Percentiles rank a stretch among this genome's conserved stretches.
Evolutionary conservation across 2,113 vertebrate species (phyloP).

Genomic region (Syngnathoides biaculeatus): DNA sequence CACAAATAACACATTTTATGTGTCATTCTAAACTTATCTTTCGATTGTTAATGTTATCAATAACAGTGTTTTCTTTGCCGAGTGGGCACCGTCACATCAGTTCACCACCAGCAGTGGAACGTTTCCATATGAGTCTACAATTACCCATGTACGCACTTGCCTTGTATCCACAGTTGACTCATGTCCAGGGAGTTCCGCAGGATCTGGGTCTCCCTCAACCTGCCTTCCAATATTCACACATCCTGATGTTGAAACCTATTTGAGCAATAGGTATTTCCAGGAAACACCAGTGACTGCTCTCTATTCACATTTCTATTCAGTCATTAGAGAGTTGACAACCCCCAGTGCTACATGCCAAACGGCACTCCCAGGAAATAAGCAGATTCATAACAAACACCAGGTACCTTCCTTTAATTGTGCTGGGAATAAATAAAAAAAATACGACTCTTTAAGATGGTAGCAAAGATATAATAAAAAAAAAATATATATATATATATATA

Average conservation of each 20-base stretch:
- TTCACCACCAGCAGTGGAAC: conserved; percentile 1
- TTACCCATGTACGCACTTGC: neutral
- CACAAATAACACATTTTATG: neutral
- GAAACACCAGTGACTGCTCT: neutral
- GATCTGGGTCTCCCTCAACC: neutral
- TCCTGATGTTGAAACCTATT: conserved; percentile 12
- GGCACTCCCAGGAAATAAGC: no score
- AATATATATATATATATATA: no score
- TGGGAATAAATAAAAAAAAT: no score
- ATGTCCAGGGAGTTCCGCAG: conserved; percentile 6
- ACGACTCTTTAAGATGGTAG: no score
- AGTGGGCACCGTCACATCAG: neutral
- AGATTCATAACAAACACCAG: no score
- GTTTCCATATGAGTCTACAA: neutral
- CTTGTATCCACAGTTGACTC: neutral
- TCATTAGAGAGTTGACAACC: no score
- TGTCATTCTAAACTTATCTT: neutral
- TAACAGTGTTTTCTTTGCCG: neutral
- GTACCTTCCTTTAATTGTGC: no score
- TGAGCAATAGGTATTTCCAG: conserved; percentile 13
- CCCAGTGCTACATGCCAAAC: no score
- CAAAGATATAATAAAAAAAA: no score
- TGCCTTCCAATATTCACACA: conserved; percentile 2
- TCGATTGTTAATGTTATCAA: neutral
- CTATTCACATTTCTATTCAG: no score